Percentiles rank a stretch among this genome's conserved stretches.
Evolutionary conservation across 1,140 invertebrate species (phyloP).

Genomic region (Ephestia elutella): DNA sequence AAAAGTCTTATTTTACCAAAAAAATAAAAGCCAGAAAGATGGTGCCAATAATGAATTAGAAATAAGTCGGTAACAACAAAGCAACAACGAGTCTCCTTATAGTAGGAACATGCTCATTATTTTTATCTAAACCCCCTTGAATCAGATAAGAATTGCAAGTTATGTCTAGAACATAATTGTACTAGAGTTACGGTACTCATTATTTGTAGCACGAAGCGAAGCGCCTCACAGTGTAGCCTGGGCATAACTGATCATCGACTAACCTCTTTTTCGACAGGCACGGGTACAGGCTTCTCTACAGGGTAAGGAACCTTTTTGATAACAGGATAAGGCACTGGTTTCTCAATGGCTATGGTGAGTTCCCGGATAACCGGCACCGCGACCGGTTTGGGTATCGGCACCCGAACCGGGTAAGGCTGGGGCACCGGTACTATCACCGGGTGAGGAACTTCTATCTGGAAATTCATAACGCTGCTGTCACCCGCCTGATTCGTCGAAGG

Average conservation of each 20-base stretch:
- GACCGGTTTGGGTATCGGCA: constrained; percentile 79
- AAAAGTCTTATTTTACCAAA: too few relatives aligned
- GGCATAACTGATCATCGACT: constrained; percentile 13
- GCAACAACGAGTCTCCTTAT: too few relatives aligned
- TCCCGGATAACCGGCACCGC: constrained; percentile 79
- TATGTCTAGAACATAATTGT: too few relatives aligned
- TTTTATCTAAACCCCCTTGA: too few relatives aligned
- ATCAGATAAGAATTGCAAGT: too few relatives aligned
- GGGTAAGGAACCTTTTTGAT: constrained; percentile 80
- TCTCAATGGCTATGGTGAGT: constrained; percentile 78
- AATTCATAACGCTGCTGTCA: constrained; percentile 23
- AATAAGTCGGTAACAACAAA: too few relatives aligned
- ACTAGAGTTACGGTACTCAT: too few relatives aligned
- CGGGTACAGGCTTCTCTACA: constrained; percentile 79
- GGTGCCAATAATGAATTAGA: too few relatives aligned
- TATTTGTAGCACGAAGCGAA: background rate
- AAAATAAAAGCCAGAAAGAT: too few relatives aligned
- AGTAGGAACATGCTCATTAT: too few relatives aligned
- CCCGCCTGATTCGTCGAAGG: constrained; percentile 8
- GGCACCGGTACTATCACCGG: constrained; percentile 78
- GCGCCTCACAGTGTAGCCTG: background rate
- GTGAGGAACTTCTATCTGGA: constrained; percentile 76
- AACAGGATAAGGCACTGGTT: constrained; percentile 80
- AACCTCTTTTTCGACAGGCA: constrained; percentile 78
- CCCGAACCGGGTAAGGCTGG: constrained; percentile 79